Conservation (phyloP, 1,140 invertebrate species). For the Gryon sp. region DNA sequence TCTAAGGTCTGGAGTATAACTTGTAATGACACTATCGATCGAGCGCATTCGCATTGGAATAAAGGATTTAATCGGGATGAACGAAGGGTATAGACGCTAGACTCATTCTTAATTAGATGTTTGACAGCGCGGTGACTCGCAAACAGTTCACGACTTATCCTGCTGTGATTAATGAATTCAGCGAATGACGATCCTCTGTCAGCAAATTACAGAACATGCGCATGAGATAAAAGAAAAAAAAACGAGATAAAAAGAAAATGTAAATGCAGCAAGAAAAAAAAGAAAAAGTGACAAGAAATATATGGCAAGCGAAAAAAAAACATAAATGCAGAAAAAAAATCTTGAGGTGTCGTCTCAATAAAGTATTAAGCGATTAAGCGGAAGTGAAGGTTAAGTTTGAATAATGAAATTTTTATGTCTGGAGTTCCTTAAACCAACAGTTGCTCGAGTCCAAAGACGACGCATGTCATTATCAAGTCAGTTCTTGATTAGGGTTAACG, state of each 20-base stretch:
- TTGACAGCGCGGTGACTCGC: slow-evolving; percentile 66
- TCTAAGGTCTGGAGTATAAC: slow-evolving; percentile 19
- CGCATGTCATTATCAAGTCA: slow-evolving; percentile 59
- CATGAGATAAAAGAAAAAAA: slow-evolving; percentile 27
- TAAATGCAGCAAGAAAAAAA: neutral
- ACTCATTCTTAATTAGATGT: slow-evolving; percentile 67
- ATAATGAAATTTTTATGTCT: slow-evolving; percentile 16
- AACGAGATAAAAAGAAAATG: slow-evolving; percentile 6
- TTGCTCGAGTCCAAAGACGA: slow-evolving; percentile 20
- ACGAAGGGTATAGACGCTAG: slow-evolving; percentile 52
- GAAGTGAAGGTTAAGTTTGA: slow-evolving; percentile 35
- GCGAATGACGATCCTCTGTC: slow-evolving; percentile 60
- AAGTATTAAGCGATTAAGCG: slow-evolving; percentile 8
- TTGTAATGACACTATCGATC: slow-evolving; percentile 58
- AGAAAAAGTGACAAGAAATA: neutral
- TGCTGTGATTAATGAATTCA: slow-evolving; percentile 64
- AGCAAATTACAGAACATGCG: slow-evolving; percentile 54
- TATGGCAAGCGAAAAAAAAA: slow-evolving; percentile 1
- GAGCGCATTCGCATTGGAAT: slow-evolving; percentile 46
- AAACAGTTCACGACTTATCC: slow-evolving; percentile 62
- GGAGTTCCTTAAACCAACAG: slow-evolving; percentile 32
- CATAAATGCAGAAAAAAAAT: neutral
- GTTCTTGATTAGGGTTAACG: slow-evolving; percentile 58
- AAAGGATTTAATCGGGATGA: slow-evolving; percentile 63
- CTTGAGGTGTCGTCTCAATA: slow-evolving; percentile 3